Conservation (phyloP, 2,888 invertebrate genomes). For the Sialis fuliginosa region DNA sequence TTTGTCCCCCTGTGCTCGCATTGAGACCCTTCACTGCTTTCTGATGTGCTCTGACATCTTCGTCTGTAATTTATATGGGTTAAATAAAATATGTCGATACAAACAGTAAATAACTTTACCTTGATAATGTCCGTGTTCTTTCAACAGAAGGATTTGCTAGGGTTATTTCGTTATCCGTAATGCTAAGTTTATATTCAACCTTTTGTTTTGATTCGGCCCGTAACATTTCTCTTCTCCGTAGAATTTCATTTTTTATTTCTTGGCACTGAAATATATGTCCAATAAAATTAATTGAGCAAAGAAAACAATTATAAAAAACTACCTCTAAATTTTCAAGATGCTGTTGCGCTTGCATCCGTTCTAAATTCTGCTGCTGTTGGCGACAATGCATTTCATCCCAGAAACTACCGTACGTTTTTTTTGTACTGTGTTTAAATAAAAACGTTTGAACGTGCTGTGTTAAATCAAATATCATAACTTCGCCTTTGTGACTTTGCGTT, state of each 20-base stretch:
- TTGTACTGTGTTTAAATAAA: conserved; percentile 66
- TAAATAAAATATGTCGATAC: background rate
- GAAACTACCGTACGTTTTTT: conserved; percentile 63
- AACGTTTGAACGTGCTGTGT: conserved; percentile 65
- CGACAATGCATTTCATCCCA: conserved; percentile 80
- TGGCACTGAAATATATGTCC: conserved; percentile 30
- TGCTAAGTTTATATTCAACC: conserved; percentile 18
- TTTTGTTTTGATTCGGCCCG: conserved; percentile 43
- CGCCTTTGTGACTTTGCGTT: conserved; percentile 42
- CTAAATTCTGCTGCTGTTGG: conserved; percentile 44
- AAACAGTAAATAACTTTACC: conserved; percentile 8
- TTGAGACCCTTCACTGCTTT: conserved; percentile 32
- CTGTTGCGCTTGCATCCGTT: conserved; percentile 39
- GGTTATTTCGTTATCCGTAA: conserved; percentile 1
- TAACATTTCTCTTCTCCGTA: conserved; percentile 59
- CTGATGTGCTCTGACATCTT: conserved; percentile 32
- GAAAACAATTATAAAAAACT: conserved; percentile 8
- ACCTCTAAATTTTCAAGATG: conserved; percentile 49
- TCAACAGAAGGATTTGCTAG: conserved; percentile 14
- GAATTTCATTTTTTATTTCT: conserved; percentile 57
- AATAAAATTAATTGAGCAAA: conserved; percentile 5
- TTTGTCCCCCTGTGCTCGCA: conserved; percentile 38
- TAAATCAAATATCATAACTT: conserved; percentile 76
- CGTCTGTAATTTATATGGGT: conserved; percentile 8
- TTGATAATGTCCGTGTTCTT: conserved; percentile 17